Evolutionary conservation across 2,113 vertebrate species (phyloP).

Genomic region (Hemichromis elongatus): DNA sequence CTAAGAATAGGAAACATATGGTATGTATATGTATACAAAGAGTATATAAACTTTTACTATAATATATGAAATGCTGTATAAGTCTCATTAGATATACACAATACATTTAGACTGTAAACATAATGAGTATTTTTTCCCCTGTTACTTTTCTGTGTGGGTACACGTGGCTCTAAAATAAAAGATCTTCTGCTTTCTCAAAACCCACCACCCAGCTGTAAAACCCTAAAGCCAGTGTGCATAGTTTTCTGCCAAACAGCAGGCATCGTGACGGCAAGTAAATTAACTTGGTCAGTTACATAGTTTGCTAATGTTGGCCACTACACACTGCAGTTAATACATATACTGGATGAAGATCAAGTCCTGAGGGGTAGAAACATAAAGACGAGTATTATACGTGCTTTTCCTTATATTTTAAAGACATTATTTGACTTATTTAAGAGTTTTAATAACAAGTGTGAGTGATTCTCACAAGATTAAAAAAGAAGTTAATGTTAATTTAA

Average conservation of each 20-base stretch:
- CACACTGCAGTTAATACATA: not conserved
- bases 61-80: not conserved
- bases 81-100: not conserved
- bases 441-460: not conserved
- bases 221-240: not conserved
- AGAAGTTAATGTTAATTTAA: not conserved
- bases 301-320: not conserved
- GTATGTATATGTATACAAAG: not conserved
- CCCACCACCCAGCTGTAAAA: not conserved
- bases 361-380: not conserved
- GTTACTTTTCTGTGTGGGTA: not conserved
- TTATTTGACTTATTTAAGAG: not conserved
- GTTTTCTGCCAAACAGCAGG: not conserved
- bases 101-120: not conserved
- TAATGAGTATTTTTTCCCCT: not conserved
- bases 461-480: not conserved
- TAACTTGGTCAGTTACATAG: not conserved
- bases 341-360: not conserved
- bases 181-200: not conserved
- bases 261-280: not conserved
- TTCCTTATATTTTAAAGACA: not conserved
- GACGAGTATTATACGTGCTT: not conserved
- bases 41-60: not conserved
- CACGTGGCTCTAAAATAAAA: not conserved
- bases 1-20: not conserved